Evolutionary conservation across 2,888 invertebrate genomes (phyloP), one percentile per base, ranked within the genome.

Genomic region (Apamea anceps): DNA sequence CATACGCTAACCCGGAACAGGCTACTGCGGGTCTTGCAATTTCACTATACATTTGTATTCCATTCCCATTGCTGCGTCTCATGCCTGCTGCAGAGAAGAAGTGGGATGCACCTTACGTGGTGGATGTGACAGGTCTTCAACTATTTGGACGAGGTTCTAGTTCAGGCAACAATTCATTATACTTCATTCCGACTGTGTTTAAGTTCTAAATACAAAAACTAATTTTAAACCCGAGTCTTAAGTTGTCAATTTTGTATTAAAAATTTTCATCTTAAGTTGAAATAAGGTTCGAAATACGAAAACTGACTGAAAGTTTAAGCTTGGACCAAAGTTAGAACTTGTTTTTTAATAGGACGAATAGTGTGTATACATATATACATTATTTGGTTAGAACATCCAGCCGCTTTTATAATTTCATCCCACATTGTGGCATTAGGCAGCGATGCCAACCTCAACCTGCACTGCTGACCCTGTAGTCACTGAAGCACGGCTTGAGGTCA

Each of bases 401-500:
- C 32, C 1, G 25, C 32, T 60, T 48, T 5, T 32, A 32, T 13
- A 32, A 70, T n/a, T 18, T 4, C 2, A 25, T 45, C 32, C 25
- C 45, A n/a, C 21, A 7, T n/a, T 4, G 37, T 10, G 42, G 12
- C 42, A 21, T 25, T 21, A 12, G 21, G 15, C 57, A 48, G 7
- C 57, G 28, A 18, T 25, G 57, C 67, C 62, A 68, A 54, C 72
- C 48, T 67, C 7, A 18, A 51, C 48, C 25, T 51, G 5, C 54
- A 21, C 60, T 72, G 42, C 10, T 71, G 75, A 73, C 79, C 75
- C 54, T 37, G 54, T 7, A 48, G 37, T 42, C 32, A 25, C 15
- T 18, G 37, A 13, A 42, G 1, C 21, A 7, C 1, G 60, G 32
- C 8, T 63, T 48, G 48, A 60, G 48, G n/a, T 51, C 57, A 62